Percentiles rank a stretch among this genome's conserved stretches.
phyloP scores from a whole-genome alignment of 23 tunicate species.

The Botrylloides violaceus region DNA sequence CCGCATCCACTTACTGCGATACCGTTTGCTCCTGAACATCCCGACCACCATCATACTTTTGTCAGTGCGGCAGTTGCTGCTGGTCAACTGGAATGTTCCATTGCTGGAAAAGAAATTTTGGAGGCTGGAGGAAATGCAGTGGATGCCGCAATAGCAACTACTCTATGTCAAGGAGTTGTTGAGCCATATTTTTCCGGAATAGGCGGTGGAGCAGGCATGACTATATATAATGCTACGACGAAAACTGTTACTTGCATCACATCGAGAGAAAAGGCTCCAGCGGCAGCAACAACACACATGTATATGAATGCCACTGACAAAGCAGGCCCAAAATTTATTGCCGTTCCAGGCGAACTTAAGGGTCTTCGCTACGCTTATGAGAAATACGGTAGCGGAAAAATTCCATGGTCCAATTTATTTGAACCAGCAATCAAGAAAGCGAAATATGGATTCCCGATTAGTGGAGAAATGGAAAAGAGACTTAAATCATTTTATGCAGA shows the following conservation, averaged over 20 bases:
- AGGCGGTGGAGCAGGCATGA: slow-evolving; percentile 42
- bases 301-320: neutral
- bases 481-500: neutral
- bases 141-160: slow-evolving; percentile 88
- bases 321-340: slow-evolving; percentile 20
- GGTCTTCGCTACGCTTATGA: slow-evolving; percentile 65
- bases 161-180: slow-evolving; percentile 85
- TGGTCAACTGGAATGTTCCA: slow-evolving; percentile 66
- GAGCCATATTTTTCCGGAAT: slow-evolving; percentile 72
- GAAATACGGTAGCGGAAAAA: slow-evolving; percentile 55
- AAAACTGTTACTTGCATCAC: slow-evolving; percentile 41
- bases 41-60: slow-evolving; percentile 29
- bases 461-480: slow-evolving; percentile 17
- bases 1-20: neutral
- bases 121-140: slow-evolving; percentile 86
- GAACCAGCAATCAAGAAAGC: slow-evolving; percentile 46
- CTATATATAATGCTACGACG: slow-evolving; percentile 43
- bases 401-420: slow-evolving; percentile 49
- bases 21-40: neutral
- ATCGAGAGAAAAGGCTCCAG: slow-evolving; percentile 55
- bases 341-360: slow-evolving; percentile 66
- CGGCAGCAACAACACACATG: slow-evolving; percentile 22
- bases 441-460: slow-evolving; percentile 38
- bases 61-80: slow-evolving; percentile 76
- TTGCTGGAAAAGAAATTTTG: slow-evolving; percentile 43